Conservation (phyloP, 1,140 invertebrate species). For the Cyclargus thomasi region DNA sequence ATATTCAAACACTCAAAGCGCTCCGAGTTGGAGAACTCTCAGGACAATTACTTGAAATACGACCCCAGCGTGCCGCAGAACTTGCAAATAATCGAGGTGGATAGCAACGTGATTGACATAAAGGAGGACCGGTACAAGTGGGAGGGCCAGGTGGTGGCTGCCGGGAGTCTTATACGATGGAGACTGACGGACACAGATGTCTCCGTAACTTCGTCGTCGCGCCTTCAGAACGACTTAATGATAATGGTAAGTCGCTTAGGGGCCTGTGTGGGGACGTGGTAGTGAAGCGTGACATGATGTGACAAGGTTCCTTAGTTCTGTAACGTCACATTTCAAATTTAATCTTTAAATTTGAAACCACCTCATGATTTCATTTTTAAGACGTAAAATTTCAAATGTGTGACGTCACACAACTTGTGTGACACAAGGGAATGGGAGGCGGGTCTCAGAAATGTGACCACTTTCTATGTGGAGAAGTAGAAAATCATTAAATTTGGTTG, state of each 20-base stretch:
- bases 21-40: slow-evolving; percentile 42
- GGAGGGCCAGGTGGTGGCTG: slow-evolving; percentile 51
- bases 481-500: too few relatives aligned
- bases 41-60: slow-evolving; percentile 58
- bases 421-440: too few relatives aligned
- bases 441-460: too few relatives aligned
- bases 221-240: slow-evolving; percentile 57
- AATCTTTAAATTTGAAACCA: too few relatives aligned
- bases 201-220: slow-evolving; percentile 45
- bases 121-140: slow-evolving; percentile 47
- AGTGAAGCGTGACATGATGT: too few relatives aligned
- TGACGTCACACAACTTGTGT: too few relatives aligned
- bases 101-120: slow-evolving; percentile 59
- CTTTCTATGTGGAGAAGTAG: too few relatives aligned
- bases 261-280: too few relatives aligned
- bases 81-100: slow-evolving; percentile 58
- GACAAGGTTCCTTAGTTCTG: too few relatives aligned
- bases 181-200: slow-evolving; percentile 53
- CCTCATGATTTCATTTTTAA: too few relatives aligned
- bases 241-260: slow-evolving; percentile 56
- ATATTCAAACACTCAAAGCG: slow-evolving; percentile 52
- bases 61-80: slow-evolving; percentile 64
- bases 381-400: too few relatives aligned
- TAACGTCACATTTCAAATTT: too few relatives aligned
- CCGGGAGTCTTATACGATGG: slow-evolving; percentile 51